Evolutionary conservation across 2,888 invertebrate genomes (phyloP).

Genomic region (Cordilura impudica): DNA sequence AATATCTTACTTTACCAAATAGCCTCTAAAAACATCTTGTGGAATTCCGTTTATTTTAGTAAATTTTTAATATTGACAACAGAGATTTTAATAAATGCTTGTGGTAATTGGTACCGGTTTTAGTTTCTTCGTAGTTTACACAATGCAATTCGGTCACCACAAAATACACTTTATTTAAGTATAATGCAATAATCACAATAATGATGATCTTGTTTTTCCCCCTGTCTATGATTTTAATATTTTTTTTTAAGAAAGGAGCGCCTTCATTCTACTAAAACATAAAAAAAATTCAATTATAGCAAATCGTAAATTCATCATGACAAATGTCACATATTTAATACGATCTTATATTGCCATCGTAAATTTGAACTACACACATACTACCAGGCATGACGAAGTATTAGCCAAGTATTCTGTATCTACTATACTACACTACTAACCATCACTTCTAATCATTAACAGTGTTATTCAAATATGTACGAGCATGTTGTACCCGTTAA

Average conservation of each 20-base stretch:
- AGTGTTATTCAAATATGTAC: neutral
- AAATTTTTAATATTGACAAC: neutral
- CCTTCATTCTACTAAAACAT: slow-evolving; percentile 15
- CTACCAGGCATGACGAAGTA: slow-evolving; percentile 7
- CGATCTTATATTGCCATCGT: slow-evolving; percentile 31
- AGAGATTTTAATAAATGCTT: neutral
- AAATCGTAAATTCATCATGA: slow-evolving; percentile 49
- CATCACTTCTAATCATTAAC: neutral
- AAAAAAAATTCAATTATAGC: slow-evolving; percentile 7
- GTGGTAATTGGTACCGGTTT: neutral
- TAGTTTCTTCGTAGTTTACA: no score
- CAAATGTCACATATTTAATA: slow-evolving; percentile 48
- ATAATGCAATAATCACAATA: neutral
- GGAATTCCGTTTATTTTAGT: neutral
- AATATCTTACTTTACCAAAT: no score
- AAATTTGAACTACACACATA: neutral
- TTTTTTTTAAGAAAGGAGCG: neutral
- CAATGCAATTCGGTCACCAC: neutral
- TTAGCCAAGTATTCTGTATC: neutral
- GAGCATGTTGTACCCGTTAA: neutral
- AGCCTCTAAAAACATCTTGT: neutral
- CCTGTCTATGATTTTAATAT: neutral
- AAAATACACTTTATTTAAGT: neutral
- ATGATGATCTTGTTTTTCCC: slow-evolving; percentile 17
- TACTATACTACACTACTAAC: neutral